Base-by-base conservation (phyloP, 2,888 invertebrate genomes). In the Liodrosophila aerea region DNA sequence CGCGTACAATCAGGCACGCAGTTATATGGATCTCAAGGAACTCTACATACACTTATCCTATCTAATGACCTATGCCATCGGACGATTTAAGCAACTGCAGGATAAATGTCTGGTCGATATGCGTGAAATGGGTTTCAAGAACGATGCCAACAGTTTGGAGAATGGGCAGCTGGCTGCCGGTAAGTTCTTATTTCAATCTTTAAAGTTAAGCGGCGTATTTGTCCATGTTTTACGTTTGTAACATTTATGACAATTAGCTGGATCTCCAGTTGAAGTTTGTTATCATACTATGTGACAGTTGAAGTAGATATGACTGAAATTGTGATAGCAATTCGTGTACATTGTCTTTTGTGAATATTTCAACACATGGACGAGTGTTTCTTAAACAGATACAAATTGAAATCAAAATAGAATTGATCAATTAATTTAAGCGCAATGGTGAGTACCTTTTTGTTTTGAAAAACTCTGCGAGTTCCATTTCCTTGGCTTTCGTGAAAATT, bases 1-100 rank as follows among this genome's bases (percentile, higher is more conserved):
- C 76, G 89, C 90, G 0, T 90, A 90, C 54, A 90, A 89, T 64
- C 86, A 87, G 45, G 90, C 88, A 0, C 85, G 83, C 13, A 89
- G 80, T 56, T 86, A 85, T 56, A 75, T 86, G 30, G 90, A 90
- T 72, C 86, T 90, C 3, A 90, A 90, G 56, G 90, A 90, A 54
- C 71, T 90, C 1, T 89, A 90, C 41, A 89, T 90, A 46, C 90
- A 90, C 73, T 69, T 90, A 8, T 90, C 90, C 1, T 90, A 90
- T 59, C 62, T 90, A 33, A 85, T 89, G 56, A 89, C 90, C 0
- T 90, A 90, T 54, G 89, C 90, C 1, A 88, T 89, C 49, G 90
- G 90, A 4, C 85, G 90, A 1, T 89, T 90, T 15, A 90, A 90
- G 45, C 86, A 88, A 11, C 58, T 90, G 16, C 90, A 90, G 59